Evolutionary conservation across 2,888 invertebrate genomes (phyloP), one percentile per base, ranked within the genome.

Genomic region (Habroteleia sp.): DNA sequence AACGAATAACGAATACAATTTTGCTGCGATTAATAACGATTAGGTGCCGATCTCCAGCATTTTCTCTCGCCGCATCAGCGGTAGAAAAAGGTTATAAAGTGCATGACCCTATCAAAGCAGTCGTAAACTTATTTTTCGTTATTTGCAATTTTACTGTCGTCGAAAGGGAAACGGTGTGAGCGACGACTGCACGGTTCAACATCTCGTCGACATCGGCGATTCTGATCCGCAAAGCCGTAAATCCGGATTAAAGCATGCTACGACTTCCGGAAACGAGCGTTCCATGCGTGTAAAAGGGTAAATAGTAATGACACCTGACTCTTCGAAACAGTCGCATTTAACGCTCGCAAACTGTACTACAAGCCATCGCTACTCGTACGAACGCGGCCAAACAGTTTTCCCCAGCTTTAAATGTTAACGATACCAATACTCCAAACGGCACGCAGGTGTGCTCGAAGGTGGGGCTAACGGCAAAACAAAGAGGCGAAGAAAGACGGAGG

Each of bases 171-270:
- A n/a, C 54, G 29, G 48, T 33, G 23, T 52, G 20, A 17, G 25
- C 29, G 42, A 41, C 62, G 16, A 50, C 44, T 31, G 58, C 39
- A 44, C 52, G 39, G 60, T 72, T 54, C 35, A 76, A 74, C 42
- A 31, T 46, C 52, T 73, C 58, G 68, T 58, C 65, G 56, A 73
- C 73, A 60, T 41, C 66, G 65, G 65, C 56, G 48, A 74, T 68
- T 78, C 56, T 48, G 56, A 78, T 69, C 66, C 74, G 62, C 66
- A 63, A 71, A 77, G 63, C 76, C 78, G 78, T 78, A 77, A 79
- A 77, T 77, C 74, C 75, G 75, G 75, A 80, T 80, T 79, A 77
- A 76, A 80, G 72, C 76, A 48, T 72, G 71, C 54, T 60, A 72
- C 74, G 69, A 79, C 75, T 77, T 74, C 68, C 76, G 77, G 75